Conservation (phyloP, 2,797 vertebrate genomes). For the Phrynocephalus guinanensis region DNA sequence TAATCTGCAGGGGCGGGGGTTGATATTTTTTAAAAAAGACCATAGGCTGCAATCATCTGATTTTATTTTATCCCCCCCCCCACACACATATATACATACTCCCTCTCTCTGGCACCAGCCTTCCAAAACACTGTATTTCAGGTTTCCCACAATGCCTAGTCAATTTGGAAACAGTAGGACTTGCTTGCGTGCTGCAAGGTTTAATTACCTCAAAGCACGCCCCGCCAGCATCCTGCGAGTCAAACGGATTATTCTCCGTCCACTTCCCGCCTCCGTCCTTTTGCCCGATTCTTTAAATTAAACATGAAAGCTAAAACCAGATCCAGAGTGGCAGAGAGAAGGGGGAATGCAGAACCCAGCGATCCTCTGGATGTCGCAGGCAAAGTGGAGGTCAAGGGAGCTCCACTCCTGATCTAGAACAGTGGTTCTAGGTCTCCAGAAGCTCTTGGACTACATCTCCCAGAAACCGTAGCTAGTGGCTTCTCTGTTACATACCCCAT, state of each 20-base stretch:
- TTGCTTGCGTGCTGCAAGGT: neutral
- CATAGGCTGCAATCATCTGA: slow-evolving; percentile 35
- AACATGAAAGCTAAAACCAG: neutral
- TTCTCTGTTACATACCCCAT: too few relatives aligned
- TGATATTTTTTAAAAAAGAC: neutral
- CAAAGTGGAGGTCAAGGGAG: too few relatives aligned
- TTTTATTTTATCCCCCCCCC: slow-evolving; percentile 5
- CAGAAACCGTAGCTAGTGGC: neutral
- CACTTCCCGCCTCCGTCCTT: neutral
- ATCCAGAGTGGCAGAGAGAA: neutral
- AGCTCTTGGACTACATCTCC: neutral
- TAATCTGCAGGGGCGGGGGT: slow-evolving; percentile 46
- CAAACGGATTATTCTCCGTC: neutral
- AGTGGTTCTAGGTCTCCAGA: too few relatives aligned
- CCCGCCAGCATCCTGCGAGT: neutral
- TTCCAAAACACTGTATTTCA: slow-evolving; percentile 40
- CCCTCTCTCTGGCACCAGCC: slow-evolving; percentile 7
- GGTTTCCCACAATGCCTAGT: slow-evolving; percentile 58
- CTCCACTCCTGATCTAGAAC: too few relatives aligned
- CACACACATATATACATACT: neutral
- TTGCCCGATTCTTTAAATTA: neutral
- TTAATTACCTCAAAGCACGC: slow-evolving; percentile 32
- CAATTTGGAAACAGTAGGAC: slow-evolving; percentile 61
- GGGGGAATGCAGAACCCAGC: neutral
- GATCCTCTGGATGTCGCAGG: too few relatives aligned